phyloP scores from a whole-genome alignment of 2,113 vertebrate species.

The Chlorodrepanis virens region DNA sequence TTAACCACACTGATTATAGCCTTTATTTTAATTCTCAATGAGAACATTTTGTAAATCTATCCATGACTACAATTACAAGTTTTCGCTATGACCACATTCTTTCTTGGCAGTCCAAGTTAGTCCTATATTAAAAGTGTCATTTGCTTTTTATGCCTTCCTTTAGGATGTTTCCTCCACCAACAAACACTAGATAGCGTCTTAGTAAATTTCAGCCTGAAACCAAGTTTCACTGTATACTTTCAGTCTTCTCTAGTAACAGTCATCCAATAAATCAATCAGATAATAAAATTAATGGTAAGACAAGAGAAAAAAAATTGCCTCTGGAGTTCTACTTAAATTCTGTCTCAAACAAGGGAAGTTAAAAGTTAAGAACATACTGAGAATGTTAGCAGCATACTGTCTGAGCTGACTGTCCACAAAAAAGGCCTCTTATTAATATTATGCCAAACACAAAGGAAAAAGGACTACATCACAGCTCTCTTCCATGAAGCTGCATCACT shows the following conservation, averaged over 20 bases:
- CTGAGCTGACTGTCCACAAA: neutral
- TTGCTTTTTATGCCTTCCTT: neutral
- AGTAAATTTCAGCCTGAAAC: neutral
- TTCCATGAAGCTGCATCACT: neutral
- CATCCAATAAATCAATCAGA: neutral
- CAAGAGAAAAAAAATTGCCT: neutral
- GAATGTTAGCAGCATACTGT: neutral
- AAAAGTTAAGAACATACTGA: neutral
- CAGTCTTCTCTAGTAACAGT: neutral
- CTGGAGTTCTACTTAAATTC: neutral
- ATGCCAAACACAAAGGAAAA: neutral
- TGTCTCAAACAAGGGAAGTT: neutral
- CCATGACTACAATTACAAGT: neutral
- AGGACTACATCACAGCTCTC: neutral
- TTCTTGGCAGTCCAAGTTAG: neutral
- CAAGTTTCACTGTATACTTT: neutral
- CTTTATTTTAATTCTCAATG: neutral
- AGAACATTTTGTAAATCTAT: neutral
- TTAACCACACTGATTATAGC: accelerated
- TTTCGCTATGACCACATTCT: neutral
- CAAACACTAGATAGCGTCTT: neutral
- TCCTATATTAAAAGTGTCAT: neutral
- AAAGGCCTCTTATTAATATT: neutral
- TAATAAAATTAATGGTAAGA: neutral
- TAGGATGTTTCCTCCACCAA: neutral